Evolutionary conservation across 2,888 invertebrate species (phyloP).

Genomic region (Rapana venosa): DNA sequence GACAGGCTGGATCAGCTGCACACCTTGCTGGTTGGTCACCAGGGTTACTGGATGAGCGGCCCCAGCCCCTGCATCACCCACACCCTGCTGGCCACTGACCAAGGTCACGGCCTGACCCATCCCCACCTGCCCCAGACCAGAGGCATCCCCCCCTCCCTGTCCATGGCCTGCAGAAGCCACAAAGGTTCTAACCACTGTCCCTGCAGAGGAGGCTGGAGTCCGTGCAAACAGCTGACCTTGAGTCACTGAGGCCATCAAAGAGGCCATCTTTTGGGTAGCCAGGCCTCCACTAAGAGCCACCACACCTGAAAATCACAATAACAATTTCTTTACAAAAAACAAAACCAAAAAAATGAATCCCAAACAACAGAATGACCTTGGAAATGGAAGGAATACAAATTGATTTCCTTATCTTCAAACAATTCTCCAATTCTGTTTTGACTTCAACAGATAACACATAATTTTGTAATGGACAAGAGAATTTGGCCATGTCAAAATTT

Average conservation of each 20-base stretch:
- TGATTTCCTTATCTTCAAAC: too few species aligned
- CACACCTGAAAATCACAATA: slow-evolving; percentile 37
- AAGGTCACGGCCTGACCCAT: slow-evolving; percentile 27
- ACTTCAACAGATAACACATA: too few species aligned
- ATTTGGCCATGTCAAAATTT: too few species aligned
- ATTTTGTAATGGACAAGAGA: too few species aligned
- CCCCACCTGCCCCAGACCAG: slow-evolving; percentile 40
- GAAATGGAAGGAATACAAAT: too few species aligned
- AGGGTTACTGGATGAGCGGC: slow-evolving; percentile 24
- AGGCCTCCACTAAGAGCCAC: slow-evolving; percentile 46
- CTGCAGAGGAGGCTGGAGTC: slow-evolving; percentile 46
- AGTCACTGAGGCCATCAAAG: slow-evolving; percentile 52
- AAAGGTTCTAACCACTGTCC: slow-evolving; percentile 51
- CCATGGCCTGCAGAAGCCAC: slow-evolving; percentile 43
- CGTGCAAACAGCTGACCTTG: slow-evolving; percentile 52
- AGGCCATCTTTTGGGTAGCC: slow-evolving; percentile 55
- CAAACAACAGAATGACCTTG: too few species aligned
- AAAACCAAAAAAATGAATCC: too few species aligned
- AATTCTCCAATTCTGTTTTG: too few species aligned
- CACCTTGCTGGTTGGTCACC: slow-evolving; percentile 27
- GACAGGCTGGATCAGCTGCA: slow-evolving; percentile 57
- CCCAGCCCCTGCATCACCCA: slow-evolving; percentile 23
- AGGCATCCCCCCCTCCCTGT: slow-evolving; percentile 45
- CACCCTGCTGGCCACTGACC: slow-evolving; percentile 27
- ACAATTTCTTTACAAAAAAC: too few species aligned